phyloP scores from a whole-genome alignment of 2,113 vertebrate species.

The Falcunculus frontatus region DNA sequence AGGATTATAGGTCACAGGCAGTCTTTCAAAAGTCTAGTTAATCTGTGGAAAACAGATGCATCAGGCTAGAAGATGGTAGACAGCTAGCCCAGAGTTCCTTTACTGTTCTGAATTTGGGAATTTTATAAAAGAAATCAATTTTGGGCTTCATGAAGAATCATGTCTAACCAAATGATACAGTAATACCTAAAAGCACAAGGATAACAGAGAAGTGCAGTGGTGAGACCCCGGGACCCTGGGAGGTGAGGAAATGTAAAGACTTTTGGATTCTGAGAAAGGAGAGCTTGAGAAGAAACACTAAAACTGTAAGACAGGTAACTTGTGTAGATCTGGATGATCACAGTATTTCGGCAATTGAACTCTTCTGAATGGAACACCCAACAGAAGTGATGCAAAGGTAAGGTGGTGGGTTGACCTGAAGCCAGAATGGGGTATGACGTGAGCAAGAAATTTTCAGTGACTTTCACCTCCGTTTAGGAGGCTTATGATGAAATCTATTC shows the following conservation, averaged over 20 bases:
- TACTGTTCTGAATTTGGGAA: neutral
- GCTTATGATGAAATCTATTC: neutral
- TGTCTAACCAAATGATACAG: neutral
- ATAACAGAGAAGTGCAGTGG: neutral
- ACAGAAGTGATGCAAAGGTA: neutral
- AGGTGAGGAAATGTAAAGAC: neutral
- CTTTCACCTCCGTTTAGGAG: neutral
- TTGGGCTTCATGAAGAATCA: neutral
- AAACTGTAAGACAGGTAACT: neutral
- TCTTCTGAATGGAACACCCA: neutral
- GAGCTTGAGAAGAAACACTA: neutral
- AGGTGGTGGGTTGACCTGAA: neutral
- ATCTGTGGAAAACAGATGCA: neutral
- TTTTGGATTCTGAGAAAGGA: neutral
- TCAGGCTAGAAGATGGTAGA: neutral
- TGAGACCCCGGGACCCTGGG: accelerated
- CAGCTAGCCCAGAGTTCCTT: neutral
- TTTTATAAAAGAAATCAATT: neutral
- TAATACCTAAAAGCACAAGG: neutral
- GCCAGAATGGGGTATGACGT: neutral
- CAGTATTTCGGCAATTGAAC: neutral
- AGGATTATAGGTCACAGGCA: neutral
- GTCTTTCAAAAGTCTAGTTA: neutral
- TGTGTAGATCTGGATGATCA: neutral
- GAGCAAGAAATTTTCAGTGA: neutral